A percentile compares a stretch with the other conserved stretches of the same genome.
Conservation (phyloP, 2,888 invertebrate species). For the Octodonta nipae region DNA sequence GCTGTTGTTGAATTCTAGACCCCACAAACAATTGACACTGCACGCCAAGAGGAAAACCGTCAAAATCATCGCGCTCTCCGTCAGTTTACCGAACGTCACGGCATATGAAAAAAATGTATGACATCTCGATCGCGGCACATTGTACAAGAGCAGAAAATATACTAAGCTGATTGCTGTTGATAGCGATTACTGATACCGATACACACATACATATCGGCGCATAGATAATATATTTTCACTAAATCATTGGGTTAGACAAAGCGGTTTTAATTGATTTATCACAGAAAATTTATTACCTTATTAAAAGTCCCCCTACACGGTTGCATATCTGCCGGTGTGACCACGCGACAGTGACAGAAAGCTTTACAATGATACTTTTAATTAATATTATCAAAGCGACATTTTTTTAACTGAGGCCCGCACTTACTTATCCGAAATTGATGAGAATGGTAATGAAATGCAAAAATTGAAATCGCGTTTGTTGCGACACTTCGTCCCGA, state of each 20-base stretch:
- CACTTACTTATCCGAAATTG: too few species aligned
- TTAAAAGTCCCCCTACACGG: not conserved
- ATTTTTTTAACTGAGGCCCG: too few species aligned
- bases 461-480: too few species aligned
- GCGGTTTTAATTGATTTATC: slow-evolving; percentile 2
- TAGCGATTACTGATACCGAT: slow-evolving; percentile 1
- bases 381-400: too few species aligned
- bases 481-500: too few species aligned
- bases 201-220: slow-evolving; percentile 1
- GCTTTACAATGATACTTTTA: too few species aligned
- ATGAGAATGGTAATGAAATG: too few species aligned
- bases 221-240: slow-evolving; percentile 1
- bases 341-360: too few species aligned
- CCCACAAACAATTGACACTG: too few species aligned
- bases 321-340: too few species aligned
- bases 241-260: slow-evolving; percentile 1
- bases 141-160: slow-evolving; percentile 2
- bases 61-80: slow-evolving; percentile 2
- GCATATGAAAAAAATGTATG: not conserved
- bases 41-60: not conserved
- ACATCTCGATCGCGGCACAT: not conserved
- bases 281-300: not conserved
- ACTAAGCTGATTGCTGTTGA: slow-evolving; percentile 1
- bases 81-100: too few species aligned
- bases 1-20: slow-evolving; percentile 17